Evolutionary conservation across 2,888 invertebrate genomes (phyloP), one percentile per base, ranked within the genome.

Genomic region (Thereva unica): DNA sequence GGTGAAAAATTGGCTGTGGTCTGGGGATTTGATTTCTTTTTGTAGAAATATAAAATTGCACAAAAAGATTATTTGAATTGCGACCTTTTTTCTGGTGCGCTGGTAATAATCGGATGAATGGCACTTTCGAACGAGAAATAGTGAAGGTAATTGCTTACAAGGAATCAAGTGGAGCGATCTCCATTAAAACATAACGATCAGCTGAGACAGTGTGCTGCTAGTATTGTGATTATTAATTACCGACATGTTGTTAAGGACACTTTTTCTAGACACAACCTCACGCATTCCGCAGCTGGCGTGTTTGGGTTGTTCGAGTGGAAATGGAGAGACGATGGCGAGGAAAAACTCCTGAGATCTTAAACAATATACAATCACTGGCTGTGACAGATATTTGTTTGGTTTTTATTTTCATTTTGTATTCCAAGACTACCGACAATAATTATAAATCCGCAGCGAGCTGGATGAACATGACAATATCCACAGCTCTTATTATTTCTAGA

Each of bases 241-340:
- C 8, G 34, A 64, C 52, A 53, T 64, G 53, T 64, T 34, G 53
- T 53, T 64, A 64, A 64, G 64, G 64, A 64, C 64, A 64, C 42
- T 53, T 64, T 64, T 64, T 64, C 64, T n/a, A 35, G 35, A 44
- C 5, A 41, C 49, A 53, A 41, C 44, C 53, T n/a, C 44, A 10
- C n/a, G 44, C 52, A 64, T 64, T 64, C 64, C 38, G 8, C 53
- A 45, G 23, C 37, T 64, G 64, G 53, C 53, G 53, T 53, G 64
- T 37, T 23, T 37, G 10, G 9, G 8, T 64, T 53, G 53, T 64
- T 64, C 53, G 53, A 64, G 35, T 64, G 44, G 64, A 64, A 64
- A 53, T 34, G 23, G 52, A 42, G 42, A 64, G 38, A 53, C 42
- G 64, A 64, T 64, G 50, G 35, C 42, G 53, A 64, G 53, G 44